phyloP scores from a whole-genome alignment of 1,140 invertebrate species.

The Thaumetopoea pityocampa region DNA sequence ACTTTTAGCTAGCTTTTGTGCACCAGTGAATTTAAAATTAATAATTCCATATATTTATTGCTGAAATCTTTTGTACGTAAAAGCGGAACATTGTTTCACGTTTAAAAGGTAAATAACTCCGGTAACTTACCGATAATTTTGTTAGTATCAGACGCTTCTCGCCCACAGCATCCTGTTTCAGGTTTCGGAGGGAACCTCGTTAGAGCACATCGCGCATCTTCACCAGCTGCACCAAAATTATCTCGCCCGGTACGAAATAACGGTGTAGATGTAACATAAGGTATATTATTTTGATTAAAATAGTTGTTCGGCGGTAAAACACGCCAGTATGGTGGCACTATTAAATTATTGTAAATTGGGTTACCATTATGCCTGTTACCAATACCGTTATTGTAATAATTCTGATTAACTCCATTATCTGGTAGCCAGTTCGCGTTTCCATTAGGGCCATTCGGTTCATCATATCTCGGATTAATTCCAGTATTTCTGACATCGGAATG shows the following conservation, averaged over 20 bases:
- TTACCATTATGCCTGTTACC: too few relatives aligned
- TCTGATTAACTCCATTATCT: too few relatives aligned
- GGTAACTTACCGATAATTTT: constrained; percentile 34
- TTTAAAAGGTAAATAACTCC: constrained; percentile 4
- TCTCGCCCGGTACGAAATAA: constrained; percentile 2
- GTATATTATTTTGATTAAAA: constrained; percentile 3
- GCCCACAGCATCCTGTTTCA: constrained; percentile 50
- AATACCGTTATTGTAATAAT: too few relatives aligned
- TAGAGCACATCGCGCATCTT: constrained; percentile 22
- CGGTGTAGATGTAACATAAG: constrained; percentile 5
- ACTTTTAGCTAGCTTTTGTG: too few relatives aligned
- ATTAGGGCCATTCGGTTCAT: too few relatives aligned
- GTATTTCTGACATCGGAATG: too few relatives aligned
- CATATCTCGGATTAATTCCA: too few relatives aligned
- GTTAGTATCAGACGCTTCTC: constrained; percentile 37
- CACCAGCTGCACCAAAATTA: background rate
- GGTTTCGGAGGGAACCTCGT: constrained; percentile 40
- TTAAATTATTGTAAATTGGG: too few relatives aligned
- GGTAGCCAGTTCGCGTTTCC: too few relatives aligned
- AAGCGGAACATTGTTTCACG: constrained; percentile 7
- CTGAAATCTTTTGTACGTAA: constrained; percentile 10
- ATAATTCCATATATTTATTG: too few relatives aligned
- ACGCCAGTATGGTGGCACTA: too few relatives aligned
- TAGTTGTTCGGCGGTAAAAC: constrained; percentile 1
- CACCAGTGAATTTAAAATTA: constrained; percentile 10